A percentile compares a stretch with the other conserved stretches of the same genome.
Conservation (phyloP, 2,888 invertebrate species). For the Galerucella pusilla region DNA sequence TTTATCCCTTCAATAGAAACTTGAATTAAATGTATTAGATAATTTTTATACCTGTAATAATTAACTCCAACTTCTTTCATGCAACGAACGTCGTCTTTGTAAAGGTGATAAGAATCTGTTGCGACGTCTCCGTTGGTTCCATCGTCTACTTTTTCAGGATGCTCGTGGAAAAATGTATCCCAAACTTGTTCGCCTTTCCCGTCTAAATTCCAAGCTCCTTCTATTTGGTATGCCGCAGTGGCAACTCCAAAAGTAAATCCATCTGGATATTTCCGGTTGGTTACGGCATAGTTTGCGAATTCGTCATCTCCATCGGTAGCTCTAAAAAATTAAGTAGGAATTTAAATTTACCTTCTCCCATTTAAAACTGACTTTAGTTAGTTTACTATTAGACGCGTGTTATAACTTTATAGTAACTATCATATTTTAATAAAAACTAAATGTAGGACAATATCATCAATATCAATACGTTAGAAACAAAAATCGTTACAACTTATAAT, state of each 20-base stretch:
- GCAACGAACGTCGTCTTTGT: constrained; percentile 71
- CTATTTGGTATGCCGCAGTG: constrained; percentile 57
- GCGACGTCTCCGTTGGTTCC: constrained; percentile 71
- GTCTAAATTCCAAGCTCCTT: constrained; percentile 55
- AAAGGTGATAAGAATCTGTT: constrained; percentile 75
- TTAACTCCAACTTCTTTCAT: constrained; percentile 69
- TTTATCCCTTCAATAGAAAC: no score
- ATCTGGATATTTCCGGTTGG: constrained; percentile 43
- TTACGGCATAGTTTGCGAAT: constrained; percentile 41
- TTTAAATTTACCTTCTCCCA: no score
- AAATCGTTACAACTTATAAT: no score
- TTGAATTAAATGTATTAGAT: no score
- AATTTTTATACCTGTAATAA: constrained; percentile 62
- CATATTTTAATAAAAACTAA: no score
- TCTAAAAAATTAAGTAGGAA: constrained; percentile 18
- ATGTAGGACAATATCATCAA: no score
- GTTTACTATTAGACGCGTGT: no score
- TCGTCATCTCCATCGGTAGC: constrained; percentile 42
- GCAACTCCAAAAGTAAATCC: constrained; percentile 52
- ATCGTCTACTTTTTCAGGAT: constrained; percentile 31
- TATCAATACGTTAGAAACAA: no score
- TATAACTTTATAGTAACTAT: no score
- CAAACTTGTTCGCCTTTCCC: constrained; percentile 52
- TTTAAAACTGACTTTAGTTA: no score
- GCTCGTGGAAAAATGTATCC: constrained; percentile 43